phyloP scores from a whole-genome alignment of 2,888 invertebrate genomes.

The Cephus runcator region DNA sequence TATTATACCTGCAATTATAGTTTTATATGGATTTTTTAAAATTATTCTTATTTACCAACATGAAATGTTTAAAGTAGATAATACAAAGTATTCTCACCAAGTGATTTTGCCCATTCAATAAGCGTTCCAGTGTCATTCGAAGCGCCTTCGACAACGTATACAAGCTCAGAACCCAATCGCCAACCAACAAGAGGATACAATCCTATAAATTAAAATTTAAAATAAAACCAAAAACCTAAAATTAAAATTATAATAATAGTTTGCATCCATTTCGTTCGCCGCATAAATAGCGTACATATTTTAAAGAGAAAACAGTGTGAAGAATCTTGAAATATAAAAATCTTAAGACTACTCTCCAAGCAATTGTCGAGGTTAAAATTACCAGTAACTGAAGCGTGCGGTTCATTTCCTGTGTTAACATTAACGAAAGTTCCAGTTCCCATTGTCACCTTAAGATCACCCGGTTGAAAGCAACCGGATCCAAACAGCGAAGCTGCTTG shows the following conservation, averaged over 20 bases:
- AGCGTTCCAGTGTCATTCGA: constrained; percentile 90
- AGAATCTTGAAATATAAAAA: background rate
- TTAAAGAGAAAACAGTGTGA: background rate
- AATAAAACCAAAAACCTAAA: background rate
- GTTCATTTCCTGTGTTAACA: constrained; percentile 79
- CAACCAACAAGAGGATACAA: constrained; percentile 94
- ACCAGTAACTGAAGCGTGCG: constrained; percentile 85
- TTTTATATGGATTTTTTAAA: background rate
- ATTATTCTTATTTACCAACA: background rate
- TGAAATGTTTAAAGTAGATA: background rate
- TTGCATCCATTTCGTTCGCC: too few species aligned
- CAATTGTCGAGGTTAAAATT: constrained; percentile 13
- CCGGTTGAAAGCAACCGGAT: constrained; percentile 80
- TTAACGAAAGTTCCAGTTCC: constrained; percentile 93
- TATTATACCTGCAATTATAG: constrained; percentile 70
- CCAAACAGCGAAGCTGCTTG: constrained; percentile 93
- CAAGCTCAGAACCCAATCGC: constrained; percentile 72
- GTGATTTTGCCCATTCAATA: constrained; percentile 84
- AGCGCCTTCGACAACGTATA: constrained; percentile 86
- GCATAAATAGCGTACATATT: too few species aligned
- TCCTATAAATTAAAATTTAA: constrained; percentile 64
- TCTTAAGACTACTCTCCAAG: background rate
- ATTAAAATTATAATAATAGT: background rate
- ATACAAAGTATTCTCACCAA: constrained; percentile 67
- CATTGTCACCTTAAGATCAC: constrained; percentile 88